phyloP scores from a whole-genome alignment of 1,140 invertebrate species.

The Lanistes nyassanus region DNA sequence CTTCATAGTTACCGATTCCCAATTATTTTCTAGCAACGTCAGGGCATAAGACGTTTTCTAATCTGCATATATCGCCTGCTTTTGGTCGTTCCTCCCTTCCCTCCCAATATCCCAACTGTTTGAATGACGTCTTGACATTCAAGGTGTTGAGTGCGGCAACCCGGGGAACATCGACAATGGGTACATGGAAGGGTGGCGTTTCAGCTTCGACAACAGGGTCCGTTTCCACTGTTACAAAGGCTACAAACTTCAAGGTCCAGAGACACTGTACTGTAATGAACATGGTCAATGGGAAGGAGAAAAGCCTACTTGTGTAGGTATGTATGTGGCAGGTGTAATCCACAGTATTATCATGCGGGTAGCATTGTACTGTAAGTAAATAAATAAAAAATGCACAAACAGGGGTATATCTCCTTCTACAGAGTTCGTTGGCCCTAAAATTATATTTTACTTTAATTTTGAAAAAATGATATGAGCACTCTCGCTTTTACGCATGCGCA shows the following conservation, averaged over 20 bases:
- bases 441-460: too few species aligned
- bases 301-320: constrained; percentile 55
- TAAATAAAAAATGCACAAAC: too few species aligned
- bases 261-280: constrained; percentile 73
- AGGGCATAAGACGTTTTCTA: too few species aligned
- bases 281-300: constrained; percentile 64
- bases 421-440: too few species aligned
- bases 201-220: constrained; percentile 69
- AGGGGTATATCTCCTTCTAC: too few species aligned
- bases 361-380: too few species aligned
- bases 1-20: too few species aligned
- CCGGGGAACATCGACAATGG: constrained; percentile 84
- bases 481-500: too few species aligned
- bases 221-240: constrained; percentile 67
- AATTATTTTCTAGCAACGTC: too few species aligned
- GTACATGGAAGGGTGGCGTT: constrained; percentile 77
- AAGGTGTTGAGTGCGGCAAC: constrained; percentile 90
- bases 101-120: not conserved
- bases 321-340: not conserved
- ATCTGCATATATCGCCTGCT: not conserved
- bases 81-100: not conserved
- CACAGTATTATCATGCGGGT: too few species aligned
- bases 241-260: constrained; percentile 81
- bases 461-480: too few species aligned
- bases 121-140: not conserved